A percentile compares a stretch with the other conserved stretches of the same genome.
phyloP scores from a whole-genome alignment of 2,113 vertebrate species.

The Calypte anna region DNA sequence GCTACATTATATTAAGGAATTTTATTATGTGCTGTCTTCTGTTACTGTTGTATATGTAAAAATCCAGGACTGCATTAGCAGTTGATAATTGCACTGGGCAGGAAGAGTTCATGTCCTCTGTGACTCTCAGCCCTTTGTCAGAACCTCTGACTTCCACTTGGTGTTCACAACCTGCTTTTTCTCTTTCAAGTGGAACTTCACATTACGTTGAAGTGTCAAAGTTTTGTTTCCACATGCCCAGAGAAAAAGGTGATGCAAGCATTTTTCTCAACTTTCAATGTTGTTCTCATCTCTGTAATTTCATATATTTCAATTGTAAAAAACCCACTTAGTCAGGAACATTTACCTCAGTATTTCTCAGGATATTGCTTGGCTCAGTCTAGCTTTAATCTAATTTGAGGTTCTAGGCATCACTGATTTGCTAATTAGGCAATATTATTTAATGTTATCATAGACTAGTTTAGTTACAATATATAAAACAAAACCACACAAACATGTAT shows the following conservation, averaged over 20 bases:
- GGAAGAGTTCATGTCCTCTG: rapidly evolving
- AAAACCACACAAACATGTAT: not conserved
- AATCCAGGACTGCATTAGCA: not conserved
- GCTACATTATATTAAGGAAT: not conserved
- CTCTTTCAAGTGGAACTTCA: not conserved
- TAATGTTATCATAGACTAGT: not conserved
- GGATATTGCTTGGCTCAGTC: not conserved
- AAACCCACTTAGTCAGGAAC: not conserved
- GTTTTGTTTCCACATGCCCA: not conserved
- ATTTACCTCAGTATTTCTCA: not conserved
- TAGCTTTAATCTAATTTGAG: not conserved
- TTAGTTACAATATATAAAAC: not conserved
- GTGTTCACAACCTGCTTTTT: not conserved
- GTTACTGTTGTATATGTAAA: not conserved
- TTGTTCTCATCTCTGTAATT: not conserved
- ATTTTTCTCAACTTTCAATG: too few relatives aligned
- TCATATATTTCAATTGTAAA: not conserved
- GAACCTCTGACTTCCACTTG: not conserved
- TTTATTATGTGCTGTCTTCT: not conserved
- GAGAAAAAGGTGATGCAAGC: not conserved
- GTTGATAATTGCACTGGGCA: not conserved
- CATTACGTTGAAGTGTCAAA: not conserved
- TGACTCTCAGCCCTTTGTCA: not conserved
- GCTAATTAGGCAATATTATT: not conserved
- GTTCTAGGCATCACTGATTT: not conserved